These are phyloP conservation scores for Antechinus stuartii DNA, from an alignment of 2,113 vertebrate species.

Conservation along the genomic window DNA sequence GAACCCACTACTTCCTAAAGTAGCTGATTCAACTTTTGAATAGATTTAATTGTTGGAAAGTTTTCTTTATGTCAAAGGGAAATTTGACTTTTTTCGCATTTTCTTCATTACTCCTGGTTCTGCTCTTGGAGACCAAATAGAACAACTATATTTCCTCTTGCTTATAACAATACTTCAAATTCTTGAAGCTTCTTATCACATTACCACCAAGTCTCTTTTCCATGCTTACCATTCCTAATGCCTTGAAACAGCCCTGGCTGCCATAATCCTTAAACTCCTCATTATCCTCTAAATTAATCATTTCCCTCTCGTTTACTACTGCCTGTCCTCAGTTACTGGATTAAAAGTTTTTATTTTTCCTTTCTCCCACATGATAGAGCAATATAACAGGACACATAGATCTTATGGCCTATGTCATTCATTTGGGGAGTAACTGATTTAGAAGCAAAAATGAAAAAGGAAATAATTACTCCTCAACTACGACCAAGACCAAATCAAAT, in stretches of 20 bases:
- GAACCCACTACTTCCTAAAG: neutral
- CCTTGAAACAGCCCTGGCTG: neutral
- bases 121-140: neutral
- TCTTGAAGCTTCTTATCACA: neutral
- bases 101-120: neutral
- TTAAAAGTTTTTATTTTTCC: neutral
- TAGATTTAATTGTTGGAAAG: neutral
- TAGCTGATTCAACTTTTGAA: neutral
- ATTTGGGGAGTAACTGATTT: constrained; percentile 19
- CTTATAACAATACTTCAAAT: neutral
- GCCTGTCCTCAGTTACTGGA: neutral
- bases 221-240: neutral
- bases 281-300: neutral
- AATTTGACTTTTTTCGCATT: neutral
- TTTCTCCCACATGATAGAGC: neutral
- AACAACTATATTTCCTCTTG: neutral
- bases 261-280: neutral
- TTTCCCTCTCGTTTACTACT: neutral
- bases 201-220: neutral
- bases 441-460: constrained; percentile 46
- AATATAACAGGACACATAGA: neutral
- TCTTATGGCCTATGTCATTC: constrained; percentile 39
- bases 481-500: constrained; percentile 58
- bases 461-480: constrained; percentile 3
- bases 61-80: neutral